These are phyloP conservation scores for Crotalus helleri DNA, from an alignment of 2,113 vertebrate species.

Conservation along the genomic window DNA sequence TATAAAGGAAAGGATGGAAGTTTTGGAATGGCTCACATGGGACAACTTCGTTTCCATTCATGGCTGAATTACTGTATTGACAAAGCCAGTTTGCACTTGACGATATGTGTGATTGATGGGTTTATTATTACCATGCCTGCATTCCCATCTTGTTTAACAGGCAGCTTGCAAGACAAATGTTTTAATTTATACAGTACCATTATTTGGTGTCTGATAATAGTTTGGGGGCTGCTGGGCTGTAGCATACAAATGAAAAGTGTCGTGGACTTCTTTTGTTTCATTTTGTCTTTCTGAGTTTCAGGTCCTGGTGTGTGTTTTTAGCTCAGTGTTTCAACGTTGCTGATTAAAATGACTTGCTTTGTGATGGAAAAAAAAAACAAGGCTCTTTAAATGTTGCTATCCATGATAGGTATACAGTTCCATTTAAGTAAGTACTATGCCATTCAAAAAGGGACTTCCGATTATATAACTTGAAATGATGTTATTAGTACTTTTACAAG, in stretches of 20 bases:
- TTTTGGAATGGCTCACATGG: not conserved
- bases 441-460: conserved; percentile 18
- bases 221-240: not conserved
- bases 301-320: accelerated
- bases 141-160: not conserved
- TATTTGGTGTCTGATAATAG: not conserved
- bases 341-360: not conserved
- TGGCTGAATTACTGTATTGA: conserved; percentile 7
- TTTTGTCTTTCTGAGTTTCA: not conserved
- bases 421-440: conserved; percentile 40
- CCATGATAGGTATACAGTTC: not conserved
- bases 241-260: not conserved
- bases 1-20: not conserved
- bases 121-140: not conserved
- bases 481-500: conserved; percentile 8
- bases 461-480: conserved; percentile 25
- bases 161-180: not conserved
- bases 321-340: not conserved
- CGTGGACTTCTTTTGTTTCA: not conserved
- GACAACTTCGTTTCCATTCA: not conserved
- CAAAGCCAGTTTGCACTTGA: not conserved
- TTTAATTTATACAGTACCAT: not conserved
- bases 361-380: not conserved
- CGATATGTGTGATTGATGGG: not conserved
- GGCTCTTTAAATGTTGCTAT: not conserved